Percentiles rank a stretch among this genome's conserved stretches.
phyloP scores from a whole-genome alignment of 2,113 vertebrate genomes.

The Poeciliopsis occidentalis region DNA sequence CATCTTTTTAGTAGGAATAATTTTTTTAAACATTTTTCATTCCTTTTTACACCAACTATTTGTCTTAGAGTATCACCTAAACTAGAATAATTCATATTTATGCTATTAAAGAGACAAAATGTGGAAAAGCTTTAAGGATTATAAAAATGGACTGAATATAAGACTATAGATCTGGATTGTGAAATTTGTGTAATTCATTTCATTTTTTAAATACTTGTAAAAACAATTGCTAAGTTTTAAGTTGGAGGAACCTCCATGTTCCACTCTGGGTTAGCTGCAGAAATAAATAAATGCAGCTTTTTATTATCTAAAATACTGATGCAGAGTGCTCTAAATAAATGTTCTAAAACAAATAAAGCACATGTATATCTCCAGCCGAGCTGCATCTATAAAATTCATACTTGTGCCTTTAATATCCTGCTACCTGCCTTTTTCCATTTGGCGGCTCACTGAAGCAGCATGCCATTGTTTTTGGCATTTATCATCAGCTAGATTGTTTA shows the following conservation, averaged over 20 bases:
- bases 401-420: neutral
- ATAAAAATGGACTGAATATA: neutral
- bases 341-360: neutral
- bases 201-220: neutral
- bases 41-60: neutral
- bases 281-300: neutral
- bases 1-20: too few species aligned
- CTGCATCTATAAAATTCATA: constrained; percentile 6
- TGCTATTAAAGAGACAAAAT: neutral
- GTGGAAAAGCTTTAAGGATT: too few species aligned
- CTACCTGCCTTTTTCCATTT: neutral
- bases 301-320: neutral
- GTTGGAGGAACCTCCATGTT: neutral
- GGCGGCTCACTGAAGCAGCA: neutral
- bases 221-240: too few species aligned
- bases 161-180: neutral
- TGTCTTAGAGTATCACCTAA: neutral
- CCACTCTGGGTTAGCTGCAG: neutral
- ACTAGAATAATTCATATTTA: neutral
- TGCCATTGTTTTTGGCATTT: neutral
- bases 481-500: neutral
- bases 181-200: neutral
- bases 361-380: neutral
- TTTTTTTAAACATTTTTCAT: too few species aligned
- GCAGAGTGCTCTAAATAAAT: neutral